Evolutionary conservation across 2,113 vertebrate species (phyloP), one percentile per base, ranked within the genome.

Genomic region (Ibidorhyncha struthersii): DNA sequence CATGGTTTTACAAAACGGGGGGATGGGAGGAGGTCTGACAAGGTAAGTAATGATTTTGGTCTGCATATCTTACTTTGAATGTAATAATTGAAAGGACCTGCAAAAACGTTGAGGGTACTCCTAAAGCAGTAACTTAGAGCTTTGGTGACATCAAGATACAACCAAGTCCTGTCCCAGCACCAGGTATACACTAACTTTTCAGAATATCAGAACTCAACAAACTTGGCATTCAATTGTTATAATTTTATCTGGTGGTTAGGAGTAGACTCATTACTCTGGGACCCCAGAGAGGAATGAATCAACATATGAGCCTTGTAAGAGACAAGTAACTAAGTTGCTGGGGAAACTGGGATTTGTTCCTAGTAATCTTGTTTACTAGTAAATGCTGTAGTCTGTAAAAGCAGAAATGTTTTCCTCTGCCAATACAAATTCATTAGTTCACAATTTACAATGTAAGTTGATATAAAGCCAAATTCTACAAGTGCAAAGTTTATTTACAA

Each of bases 341-440:
- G 72, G 90, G 93, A 95, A 76, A 94, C 85, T 90, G 96, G 95
- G 95, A 98, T 96, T 98, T 96, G 65, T 66, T 97, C 95, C 80
- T 91, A 27, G 90, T 97, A 96, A 97, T 96, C 80, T n/a, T 87
- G 81, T 98, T 97, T 97, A 91, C 94, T 96, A 80, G 85, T 91
- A 95, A 95, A 58, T 91, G 91, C 81, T 86, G 73, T 52, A 90
- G 91, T 78, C 87, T 93, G 84, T 91, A 93, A 95, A 94, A 94
- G 79, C 26, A 50, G 89, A 94, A 94, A 77, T 29, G 61, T 97
- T 96, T 94, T 84, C 71, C 81, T 95, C 72, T 94, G 95, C 97
- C 83, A 95, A 66, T 95, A 66, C 69, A 97, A 96, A 97, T 98
- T 96, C 88, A 97, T 93, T 97, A 97, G 62, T 94, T 97, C 96